Base-by-base conservation (phyloP, 2,888 invertebrate species). In the Drosophila buzzatii region DNA sequence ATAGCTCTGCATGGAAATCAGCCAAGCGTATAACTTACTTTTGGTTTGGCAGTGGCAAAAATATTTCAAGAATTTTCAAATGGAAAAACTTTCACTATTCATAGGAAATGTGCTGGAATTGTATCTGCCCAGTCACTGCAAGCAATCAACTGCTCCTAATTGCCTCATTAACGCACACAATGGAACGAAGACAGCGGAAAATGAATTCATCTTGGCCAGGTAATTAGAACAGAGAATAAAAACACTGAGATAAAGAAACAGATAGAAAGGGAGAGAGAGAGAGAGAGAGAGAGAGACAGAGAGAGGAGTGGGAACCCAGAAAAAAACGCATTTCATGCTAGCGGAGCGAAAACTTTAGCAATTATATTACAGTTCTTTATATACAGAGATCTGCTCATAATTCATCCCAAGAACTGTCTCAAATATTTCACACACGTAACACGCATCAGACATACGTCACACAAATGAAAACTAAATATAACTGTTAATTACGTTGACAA, bases 91-190 rank as follows among this genome's bases (percentile, higher is more conserved):
- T 76, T 73, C 69, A 53, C 73, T 71, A 42, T 64, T 55, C 31
- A 23, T 27, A 10, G 61, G 47, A 49, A 44, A 23, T 20, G 23
- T 44, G 37, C 9, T 44, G 41, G 47, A 59, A 47, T 61, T 33
- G 41, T 37, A 18, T 55, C 12, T 67, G 76, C 20, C 31, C 51
- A 74, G 74, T 78, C 79, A 77, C 58, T 55, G 60, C 61, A 51
- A 53, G 55, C 74, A 74, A 79, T 77, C 70, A 67, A 55, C 74
- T 70, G 64, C 59, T 73, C 70, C 82, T 87, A 82, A 82, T 82
- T 79, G 72, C 80, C 74, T 69, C 79, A 74, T 79, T 81, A 81
- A 42, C 44, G 47, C 49, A 52, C 58, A 60, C 72, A 72, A 72
- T 58, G 44, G 37, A 7, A 33, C 35, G 27, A 9, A 39, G 27